Evolutionary conservation across 2,888 invertebrate species (phyloP), one percentile per base, ranked within the genome.

Genomic region (Harpalus rufipes): DNA sequence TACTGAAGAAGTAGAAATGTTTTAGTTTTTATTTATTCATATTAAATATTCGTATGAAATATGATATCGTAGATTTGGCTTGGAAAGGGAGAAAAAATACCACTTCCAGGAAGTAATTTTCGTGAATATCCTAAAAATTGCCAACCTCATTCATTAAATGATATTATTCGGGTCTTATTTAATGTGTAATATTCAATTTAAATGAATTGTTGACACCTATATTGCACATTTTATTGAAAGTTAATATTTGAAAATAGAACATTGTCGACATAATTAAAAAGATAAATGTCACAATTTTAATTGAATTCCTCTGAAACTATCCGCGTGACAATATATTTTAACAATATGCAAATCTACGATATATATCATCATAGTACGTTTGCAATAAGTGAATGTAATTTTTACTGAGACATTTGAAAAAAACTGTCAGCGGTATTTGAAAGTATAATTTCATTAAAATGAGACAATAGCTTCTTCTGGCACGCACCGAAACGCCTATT

Each of bases 401-500:
- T 68, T 68, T 74, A 74, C 72, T 74, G 72, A 7, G 16, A 68
- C 8, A 39, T 39, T 68, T 18, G 25, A n/a, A n/a, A 78, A 78
- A 78, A 78, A 78, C 58, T 78, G 78, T 78, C 78, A 44, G 78
- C 32, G 74, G 59, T 82, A 83, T 83, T 83, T 83, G 83, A 83
- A 83, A 83, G 83, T 83, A 63, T 63, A 83, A 83, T 83, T 83
- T 83, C 61, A 83, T 83, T 83, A 59, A 83, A 76, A 74, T 59
- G 41, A 83, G 83, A 83, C 83, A 83, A 83, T 83, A 74, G 83
- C 41, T 59, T 83, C 59, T 25, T 80, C 59, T 61, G 41, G 41
- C 59, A 80, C 80, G 80, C 61, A 80, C 51, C n/a, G 58, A 58
- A 74, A 74, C 74, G 61, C 76, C 83, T 83, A 82, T 82, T 82